Evolutionary conservation across 64 coral and sea anemone species (phyloP), one percentile per base, ranked within the genome.

Genomic region (Montipora foliosa): DNA sequence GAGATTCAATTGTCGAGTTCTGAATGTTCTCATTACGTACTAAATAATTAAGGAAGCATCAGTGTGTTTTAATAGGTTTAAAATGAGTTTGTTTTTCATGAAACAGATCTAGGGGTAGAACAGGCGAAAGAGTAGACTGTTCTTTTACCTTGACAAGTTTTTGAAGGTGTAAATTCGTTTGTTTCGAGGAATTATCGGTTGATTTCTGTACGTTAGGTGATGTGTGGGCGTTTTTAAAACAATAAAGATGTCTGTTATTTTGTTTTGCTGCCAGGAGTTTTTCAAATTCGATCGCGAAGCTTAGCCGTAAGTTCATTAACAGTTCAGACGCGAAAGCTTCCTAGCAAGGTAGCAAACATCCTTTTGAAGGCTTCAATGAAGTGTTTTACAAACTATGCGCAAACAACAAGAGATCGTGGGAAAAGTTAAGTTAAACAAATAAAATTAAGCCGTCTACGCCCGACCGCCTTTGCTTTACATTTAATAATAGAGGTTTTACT

Each of bases 341-440:
- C 37, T 37, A 37, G 37, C 4, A 6, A 71, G 68, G 68, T 71
- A 22, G 17, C 17, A 71, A 5, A 15, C 4, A 24, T 5, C 4
- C 14, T 19, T 71, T 71, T 24, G 8, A 21, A 24, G 8, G 20
- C 17, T 17, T n/a, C 17, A 24, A 71, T 0, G 20, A 71, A 15
- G 4, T 57, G 17, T 22, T 71, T 24, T 9, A 11, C 4, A 69
- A 1, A 50, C 47, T 47, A 49, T 71, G 44, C 9, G 66, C 47
- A 70, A 45, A 67, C 5, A 3, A 68, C 0, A 69, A 47, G 17
- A 12, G 16, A 21, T 64, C 82, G 82, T 85, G 82, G 82, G 82
- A 85, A 85, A 85, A 85, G 82, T 85, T 85, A 85, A 70, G 64
- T 85, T 85, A 70, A 69, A 85, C 47, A 68, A 85, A 85, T 64